These are phyloP conservation scores for Motacilla tschutschensis DNA, from an alignment of 2,113 vertebrate genomes.

Conservation along the genomic window DNA sequence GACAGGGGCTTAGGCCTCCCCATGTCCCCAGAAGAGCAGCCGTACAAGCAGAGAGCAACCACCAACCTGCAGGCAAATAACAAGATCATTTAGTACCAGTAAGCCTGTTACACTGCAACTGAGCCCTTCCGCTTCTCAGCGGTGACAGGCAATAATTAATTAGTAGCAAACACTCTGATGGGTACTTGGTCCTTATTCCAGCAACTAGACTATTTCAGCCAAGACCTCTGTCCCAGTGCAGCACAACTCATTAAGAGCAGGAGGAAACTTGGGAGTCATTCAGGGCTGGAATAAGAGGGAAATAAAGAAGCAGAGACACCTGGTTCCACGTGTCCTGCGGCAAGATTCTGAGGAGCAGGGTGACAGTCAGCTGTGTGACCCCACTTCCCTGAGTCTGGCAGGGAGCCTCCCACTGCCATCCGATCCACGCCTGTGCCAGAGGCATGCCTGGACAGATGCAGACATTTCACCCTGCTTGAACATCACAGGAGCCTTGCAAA, in stretches of 20 bases:
- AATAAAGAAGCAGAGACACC: not conserved
- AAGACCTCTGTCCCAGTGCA: not conserved
- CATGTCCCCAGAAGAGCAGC: not conserved
- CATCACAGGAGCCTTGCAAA: not conserved
- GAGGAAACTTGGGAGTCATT: not conserved
- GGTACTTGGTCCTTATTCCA: constrained; percentile 10
- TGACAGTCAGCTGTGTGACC: not conserved
- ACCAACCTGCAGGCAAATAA: not conserved
- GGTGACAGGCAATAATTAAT: not conserved
- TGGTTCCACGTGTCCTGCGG: not conserved
- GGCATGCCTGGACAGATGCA: not conserved
- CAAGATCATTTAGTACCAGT: not conserved
- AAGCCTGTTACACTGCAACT: not conserved
- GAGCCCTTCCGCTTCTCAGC: not conserved
- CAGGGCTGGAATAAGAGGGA: not conserved
- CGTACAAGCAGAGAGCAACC: not conserved
- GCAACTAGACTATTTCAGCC: constrained; percentile 5
- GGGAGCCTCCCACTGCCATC: not conserved
- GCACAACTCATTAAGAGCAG: constrained; percentile 31
- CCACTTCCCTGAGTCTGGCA: not conserved
- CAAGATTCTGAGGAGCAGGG: not conserved
- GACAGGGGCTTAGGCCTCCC: not conserved
- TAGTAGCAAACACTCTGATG: constrained; percentile 4
- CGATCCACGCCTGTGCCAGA: not conserved
- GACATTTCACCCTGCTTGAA: not conserved